A percentile compares a stretch with the other conserved stretches of the same genome.
Conservation (phyloP, 2,888 invertebrate genomes). For the Brachyptera risi region DNA sequence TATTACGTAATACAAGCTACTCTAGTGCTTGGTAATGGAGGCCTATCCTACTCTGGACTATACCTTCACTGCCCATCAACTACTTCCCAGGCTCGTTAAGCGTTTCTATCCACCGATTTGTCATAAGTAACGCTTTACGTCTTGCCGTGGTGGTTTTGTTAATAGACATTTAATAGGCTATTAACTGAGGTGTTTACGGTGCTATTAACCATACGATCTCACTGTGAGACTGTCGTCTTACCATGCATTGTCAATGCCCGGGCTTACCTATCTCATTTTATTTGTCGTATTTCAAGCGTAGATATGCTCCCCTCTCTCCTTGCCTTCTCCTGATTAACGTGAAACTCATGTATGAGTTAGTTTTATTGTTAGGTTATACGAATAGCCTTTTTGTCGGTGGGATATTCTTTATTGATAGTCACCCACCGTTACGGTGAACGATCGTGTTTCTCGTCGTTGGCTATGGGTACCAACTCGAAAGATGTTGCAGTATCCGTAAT, state of each 20-base stretch:
- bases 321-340: too few relatives aligned
- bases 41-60: too few relatives aligned
- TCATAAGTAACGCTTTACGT: too few relatives aligned
- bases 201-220: background rate
- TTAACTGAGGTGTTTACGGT: background rate
- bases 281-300: background rate
- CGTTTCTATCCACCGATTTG: too few relatives aligned
- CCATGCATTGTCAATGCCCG: background rate
- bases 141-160: too few relatives aligned
- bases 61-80: too few relatives aligned
- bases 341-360: background rate
- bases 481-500: too few relatives aligned
- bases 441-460: background rate
- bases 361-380: slow-evolving; percentile 8
- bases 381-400: slow-evolving; percentile 11
- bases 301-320: background rate
- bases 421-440: background rate
- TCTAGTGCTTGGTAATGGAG: too few relatives aligned
- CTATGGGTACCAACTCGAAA: too few relatives aligned
- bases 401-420: slow-evolving; percentile 20
- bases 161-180: background rate
- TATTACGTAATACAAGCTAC: too few relatives aligned
- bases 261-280: background rate
- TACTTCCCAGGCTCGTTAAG: too few relatives aligned
- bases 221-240: background rate